These are phyloP conservation scores for Melanostoma mellinum DNA, from an alignment of 2,888 invertebrate species.

Conservation along the genomic window DNA sequence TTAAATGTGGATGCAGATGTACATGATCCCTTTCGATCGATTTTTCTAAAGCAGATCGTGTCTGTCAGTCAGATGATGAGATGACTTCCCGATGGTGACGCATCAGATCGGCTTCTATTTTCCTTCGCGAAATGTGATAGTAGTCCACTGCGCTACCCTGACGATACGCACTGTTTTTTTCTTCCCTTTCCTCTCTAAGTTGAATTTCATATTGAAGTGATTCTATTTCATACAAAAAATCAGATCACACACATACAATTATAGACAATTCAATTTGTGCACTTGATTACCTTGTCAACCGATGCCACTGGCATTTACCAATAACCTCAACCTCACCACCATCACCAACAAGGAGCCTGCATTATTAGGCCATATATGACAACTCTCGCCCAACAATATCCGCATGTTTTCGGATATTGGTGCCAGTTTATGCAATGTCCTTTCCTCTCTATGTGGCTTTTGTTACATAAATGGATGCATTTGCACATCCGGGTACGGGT, in stretches of 20 bases:
- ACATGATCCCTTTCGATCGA: too few relatives aligned
- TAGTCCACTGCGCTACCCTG: too few relatives aligned
- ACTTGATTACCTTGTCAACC: slow-evolving; percentile 50
- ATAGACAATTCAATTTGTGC: slow-evolving; percentile 16
- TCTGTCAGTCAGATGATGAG: too few relatives aligned
- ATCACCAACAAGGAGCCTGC: slow-evolving; percentile 5
- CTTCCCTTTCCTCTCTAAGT: too few relatives aligned
- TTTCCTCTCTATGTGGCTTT: slow-evolving; percentile 32
- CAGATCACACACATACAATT: slow-evolving; percentile 13
- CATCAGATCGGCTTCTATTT: too few relatives aligned
- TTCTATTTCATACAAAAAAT: neutral
- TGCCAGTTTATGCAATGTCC: slow-evolving; percentile 16
- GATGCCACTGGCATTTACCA: slow-evolving; percentile 27
- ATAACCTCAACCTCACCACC: neutral
- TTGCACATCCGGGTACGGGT: slow-evolving; percentile 7
- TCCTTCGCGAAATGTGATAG: too few relatives aligned
- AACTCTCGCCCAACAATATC: slow-evolving; percentile 19
- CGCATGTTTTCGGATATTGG: slow-evolving; percentile 32
- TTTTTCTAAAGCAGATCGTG: too few relatives aligned
- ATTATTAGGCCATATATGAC: slow-evolving; percentile 59
- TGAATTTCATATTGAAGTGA: too few relatives aligned
- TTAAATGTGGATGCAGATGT: too few relatives aligned
- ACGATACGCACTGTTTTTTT: too few relatives aligned
- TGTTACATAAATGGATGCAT: slow-evolving; percentile 35
- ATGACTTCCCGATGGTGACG: too few relatives aligned